Evolutionary conservation across 2,797 vertebrate genomes (phyloP), one percentile per base, ranked within the genome.

Genomic region (Pseudotriccus pelzelni): DNA sequence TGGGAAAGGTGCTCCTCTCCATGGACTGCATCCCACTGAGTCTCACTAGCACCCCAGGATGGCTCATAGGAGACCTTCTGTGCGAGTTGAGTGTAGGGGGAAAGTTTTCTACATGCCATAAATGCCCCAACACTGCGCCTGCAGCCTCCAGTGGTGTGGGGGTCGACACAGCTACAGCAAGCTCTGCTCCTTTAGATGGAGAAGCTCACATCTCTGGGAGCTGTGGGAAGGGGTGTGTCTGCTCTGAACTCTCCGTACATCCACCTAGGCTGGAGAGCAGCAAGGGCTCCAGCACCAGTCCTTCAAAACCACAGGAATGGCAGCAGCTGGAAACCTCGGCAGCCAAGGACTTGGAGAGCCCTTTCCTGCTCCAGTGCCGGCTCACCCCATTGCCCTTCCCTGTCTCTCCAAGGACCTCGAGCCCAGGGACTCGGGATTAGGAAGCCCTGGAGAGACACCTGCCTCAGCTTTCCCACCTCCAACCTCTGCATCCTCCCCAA

Each of bases 81-180:
- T 15, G 1, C 2, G 14, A 66, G 4, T 0, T 22, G 34, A 24
- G 55, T 4, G 13, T 3, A 8, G 37, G 28, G 49, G 21, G 55
- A 41, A 49, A 18, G 4, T 30, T 49, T 34, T 14, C 3, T 14
- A 1, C 4, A 0, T 3, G 27, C 17, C 25, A 7, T 28, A 23
- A 60, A 12, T 12, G 9, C 3, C 21, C 43, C 58, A 10, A 4
- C 1, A 1, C 67, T 12, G 87, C 18, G 10, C n/a, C 41, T 69
- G 56, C 19, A 24, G 25, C 16, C 3, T 7, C 23, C 53, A 2
- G 0, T 2, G 30, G 32, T 47, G 11, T 1, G 6, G 37, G 47
- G 22, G 22, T 9, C 19, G 27, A 6, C 62, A 39, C 2, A 32
- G 69, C 46, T 13, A 2, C 55, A 10, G 22, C 30, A 18, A 44